Evolutionary conservation across 2,888 invertebrate species (phyloP).

Genomic region (Matsumyia berberina): DNA sequence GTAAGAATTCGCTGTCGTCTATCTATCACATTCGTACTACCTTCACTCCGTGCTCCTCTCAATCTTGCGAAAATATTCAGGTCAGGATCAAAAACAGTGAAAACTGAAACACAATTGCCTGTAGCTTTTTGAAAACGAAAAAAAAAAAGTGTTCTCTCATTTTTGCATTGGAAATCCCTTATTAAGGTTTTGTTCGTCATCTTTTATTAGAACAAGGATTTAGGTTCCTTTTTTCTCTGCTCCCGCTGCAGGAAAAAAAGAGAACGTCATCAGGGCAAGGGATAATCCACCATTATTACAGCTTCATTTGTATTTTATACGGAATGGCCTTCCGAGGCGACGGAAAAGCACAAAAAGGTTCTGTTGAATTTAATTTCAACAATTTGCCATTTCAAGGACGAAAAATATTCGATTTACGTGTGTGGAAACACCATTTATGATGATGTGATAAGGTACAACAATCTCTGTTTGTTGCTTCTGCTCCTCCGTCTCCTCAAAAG

Average conservation of each 20-base stretch:
- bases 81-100: conserved; percentile 68
- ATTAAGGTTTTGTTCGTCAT: conserved; percentile 63
- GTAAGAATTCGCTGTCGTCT: conserved; percentile 2
- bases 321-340: background rate
- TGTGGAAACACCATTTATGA: conserved; percentile 11
- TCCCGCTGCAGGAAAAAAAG: background rate
- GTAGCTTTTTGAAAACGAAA: conserved; percentile 2
- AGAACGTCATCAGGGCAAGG: conserved; percentile 54
- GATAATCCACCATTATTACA: conserved; percentile 68
- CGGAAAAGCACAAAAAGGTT: background rate
- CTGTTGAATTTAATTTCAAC: conserved; percentile 14
- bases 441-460: conserved; percentile 1
- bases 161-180: conserved; percentile 61
- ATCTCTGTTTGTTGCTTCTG: background rate
- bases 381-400: conserved; percentile 5
- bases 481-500: background rate
- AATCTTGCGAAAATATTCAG: conserved; percentile 41
- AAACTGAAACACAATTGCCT: conserved; percentile 65
- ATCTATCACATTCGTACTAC: background rate
- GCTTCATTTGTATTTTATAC: conserved; percentile 38
- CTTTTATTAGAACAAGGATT: conserved; percentile 58
- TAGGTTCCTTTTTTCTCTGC: background rate
- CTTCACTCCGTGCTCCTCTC: background rate
- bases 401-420: conserved; percentile 20
- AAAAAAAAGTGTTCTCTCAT: conserved; percentile 1